A percentile compares a stretch with the other conserved stretches of the same genome.
phyloP scores from a whole-genome alignment of 1,140 invertebrate genomes.

The Cataglyphis hispanica region DNA sequence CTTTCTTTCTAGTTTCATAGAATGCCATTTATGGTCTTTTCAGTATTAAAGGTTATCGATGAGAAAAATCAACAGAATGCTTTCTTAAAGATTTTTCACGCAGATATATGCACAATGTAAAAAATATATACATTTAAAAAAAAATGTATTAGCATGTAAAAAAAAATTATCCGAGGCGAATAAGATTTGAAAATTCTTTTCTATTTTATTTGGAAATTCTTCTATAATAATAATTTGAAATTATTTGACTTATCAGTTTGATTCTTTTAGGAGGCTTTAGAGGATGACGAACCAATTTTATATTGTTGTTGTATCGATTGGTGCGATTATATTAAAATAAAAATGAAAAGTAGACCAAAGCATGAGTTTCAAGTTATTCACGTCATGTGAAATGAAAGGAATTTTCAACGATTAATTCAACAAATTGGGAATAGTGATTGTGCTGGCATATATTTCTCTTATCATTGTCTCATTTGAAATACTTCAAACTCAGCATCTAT shows the following conservation, averaged over 20 bases:
- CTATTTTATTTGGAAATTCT: no score
- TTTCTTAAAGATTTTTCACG: neutral
- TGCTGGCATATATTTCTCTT: neutral
- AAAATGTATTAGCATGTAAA: neutral
- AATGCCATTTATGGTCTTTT: neutral
- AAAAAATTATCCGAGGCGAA: neutral
- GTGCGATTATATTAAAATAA: slow-evolving; percentile 75
- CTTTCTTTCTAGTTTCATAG: neutral
- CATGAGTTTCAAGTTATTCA: slow-evolving; percentile 83
- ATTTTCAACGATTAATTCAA: neutral
- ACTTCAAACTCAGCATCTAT: neutral
- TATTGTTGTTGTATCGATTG: slow-evolving; percentile 82
- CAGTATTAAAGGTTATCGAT: slow-evolving; percentile 24
- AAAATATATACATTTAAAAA: neutral
- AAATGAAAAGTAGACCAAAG: slow-evolving; percentile 29
- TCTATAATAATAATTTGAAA: neutral
- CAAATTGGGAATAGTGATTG: neutral
- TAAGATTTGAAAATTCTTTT: neutral
- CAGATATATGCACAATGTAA: neutral
- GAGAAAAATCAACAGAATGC: slow-evolving; percentile 5
- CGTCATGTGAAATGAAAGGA: slow-evolving; percentile 72
- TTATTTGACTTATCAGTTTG: neutral
- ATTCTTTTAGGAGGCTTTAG: slow-evolving; percentile 71
- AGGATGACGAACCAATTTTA: slow-evolving; percentile 77
- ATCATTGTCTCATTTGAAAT: neutral